Evolutionary conservation across 1,140 invertebrate species (phyloP).

Genomic region (Sycophila sp.): DNA sequence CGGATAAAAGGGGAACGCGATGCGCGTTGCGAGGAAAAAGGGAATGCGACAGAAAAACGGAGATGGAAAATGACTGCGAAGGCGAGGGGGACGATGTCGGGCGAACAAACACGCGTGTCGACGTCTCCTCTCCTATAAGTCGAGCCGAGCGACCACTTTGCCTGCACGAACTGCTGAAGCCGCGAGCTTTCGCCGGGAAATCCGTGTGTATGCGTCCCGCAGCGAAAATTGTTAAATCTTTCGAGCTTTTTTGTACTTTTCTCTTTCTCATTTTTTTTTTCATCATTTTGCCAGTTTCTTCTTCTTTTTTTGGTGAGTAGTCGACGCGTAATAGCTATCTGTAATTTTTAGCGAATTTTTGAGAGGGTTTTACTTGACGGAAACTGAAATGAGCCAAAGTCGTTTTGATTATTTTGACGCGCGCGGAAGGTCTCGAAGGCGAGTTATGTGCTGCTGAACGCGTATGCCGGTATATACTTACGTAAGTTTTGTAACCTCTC

Average conservation of each 20-base stretch:
- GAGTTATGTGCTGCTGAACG: no score
- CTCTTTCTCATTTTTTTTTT: background rate
- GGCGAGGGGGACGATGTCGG: background rate
- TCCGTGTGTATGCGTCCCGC: background rate
- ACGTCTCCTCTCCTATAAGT: background rate
- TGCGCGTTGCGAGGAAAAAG: no score
- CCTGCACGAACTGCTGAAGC: background rate
- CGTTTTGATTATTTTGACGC: background rate
- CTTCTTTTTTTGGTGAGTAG: background rate
- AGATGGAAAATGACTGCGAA: background rate
- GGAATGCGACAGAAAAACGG: no score
- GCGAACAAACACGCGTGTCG: slow-evolving; percentile 4
- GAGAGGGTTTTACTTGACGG: no score
- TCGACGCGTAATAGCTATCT: background rate
- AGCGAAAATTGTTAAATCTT: slow-evolving; percentile 12
- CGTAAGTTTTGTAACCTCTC: no score
- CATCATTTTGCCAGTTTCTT: background rate
- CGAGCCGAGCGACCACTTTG: slow-evolving; percentile 19
- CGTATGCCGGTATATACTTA: no score
- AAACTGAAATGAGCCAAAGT: no score
- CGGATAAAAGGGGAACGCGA: no score
- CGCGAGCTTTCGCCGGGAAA: background rate
- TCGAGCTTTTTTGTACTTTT: no score
- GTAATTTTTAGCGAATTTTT: background rate
- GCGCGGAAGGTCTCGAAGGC: no score